Percentiles rank a stretch among this genome's conserved stretches.
phyloP scores from a whole-genome alignment of 2,113 vertebrate species.

The Rallus limicola region DNA sequence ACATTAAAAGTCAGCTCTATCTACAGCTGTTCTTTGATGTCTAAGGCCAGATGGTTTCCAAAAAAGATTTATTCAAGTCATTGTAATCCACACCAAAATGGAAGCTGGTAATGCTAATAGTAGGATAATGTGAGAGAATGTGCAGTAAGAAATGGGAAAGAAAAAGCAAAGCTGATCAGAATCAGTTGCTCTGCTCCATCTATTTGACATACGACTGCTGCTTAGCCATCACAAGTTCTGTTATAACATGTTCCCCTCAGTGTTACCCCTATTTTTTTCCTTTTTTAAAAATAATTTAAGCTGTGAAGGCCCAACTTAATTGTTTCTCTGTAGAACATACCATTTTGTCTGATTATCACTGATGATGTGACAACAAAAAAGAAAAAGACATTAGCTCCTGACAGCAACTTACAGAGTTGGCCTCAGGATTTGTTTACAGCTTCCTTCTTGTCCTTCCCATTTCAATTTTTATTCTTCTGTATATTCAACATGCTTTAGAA shows the following conservation, averaged over 20 bases:
- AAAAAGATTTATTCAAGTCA: slow-evolving; percentile 10
- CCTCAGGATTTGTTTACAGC: not conserved
- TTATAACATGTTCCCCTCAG: not conserved
- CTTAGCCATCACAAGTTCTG: not conserved
- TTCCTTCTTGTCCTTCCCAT: not conserved
- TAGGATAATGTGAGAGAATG: not conserved
- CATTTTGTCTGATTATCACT: slow-evolving; percentile 8
- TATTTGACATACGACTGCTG: not conserved
- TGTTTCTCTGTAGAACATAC: not conserved
- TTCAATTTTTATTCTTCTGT: not conserved
- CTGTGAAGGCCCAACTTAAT: not conserved
- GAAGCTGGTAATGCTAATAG: not conserved
- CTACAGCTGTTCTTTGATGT: slow-evolving; percentile 63
- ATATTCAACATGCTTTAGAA: slow-evolving; percentile 2
- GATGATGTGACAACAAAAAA: slow-evolving; percentile 4
- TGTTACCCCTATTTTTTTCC: not conserved
- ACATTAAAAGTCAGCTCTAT: not conserved
- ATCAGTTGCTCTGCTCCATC: not conserved
- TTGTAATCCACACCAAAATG: not conserved
- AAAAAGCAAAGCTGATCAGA: not conserved
- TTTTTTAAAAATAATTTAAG: not conserved
- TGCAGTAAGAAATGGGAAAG: not conserved
- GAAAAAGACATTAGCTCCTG: slow-evolving; percentile 2
- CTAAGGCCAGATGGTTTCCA: slow-evolving; percentile 48
- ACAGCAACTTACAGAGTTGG: not conserved